phyloP scores from a whole-genome alignment of 1,140 invertebrate species.

The Antheraea mylitta region DNA sequence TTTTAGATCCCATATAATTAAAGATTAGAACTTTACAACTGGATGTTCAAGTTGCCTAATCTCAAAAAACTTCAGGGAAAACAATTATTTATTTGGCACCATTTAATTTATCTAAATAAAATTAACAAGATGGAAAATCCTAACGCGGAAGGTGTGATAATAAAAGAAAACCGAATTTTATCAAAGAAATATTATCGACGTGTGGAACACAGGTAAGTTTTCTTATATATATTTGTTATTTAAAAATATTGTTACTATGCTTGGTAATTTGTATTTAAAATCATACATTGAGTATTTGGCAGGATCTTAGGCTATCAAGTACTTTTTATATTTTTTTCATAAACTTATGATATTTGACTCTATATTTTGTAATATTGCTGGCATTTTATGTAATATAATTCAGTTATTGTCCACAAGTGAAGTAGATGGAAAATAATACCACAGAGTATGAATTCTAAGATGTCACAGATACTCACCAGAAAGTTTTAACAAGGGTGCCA shows the following conservation, averaged over 20 bases:
- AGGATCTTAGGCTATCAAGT: no score
- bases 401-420: no score
- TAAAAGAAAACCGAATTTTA: slow-evolving; percentile 37
- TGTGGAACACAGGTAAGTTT: slow-evolving; percentile 60
- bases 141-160: slow-evolving; percentile 36
- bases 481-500: no score
- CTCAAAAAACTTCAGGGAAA: slow-evolving; percentile 20
- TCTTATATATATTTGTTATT: background rate
- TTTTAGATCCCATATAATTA: background rate
- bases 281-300: no score
- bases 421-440: no score
- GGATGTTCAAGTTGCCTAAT: slow-evolving; percentile 35
- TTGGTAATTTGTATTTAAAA: no score
- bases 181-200: slow-evolving; percentile 65
- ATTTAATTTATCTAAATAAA: background rate
- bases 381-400: no score
- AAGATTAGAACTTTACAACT: slow-evolving; percentile 19
- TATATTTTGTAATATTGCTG: no score
- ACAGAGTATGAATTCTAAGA: no score
- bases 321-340: no score
- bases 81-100: slow-evolving; percentile 19
- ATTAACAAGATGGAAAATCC: slow-evolving; percentile 37
- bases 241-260: background rate
- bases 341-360: no score
- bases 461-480: no score